phyloP scores from a whole-genome alignment of 1,140 invertebrate genomes.

The Heliothis virescens region DNA sequence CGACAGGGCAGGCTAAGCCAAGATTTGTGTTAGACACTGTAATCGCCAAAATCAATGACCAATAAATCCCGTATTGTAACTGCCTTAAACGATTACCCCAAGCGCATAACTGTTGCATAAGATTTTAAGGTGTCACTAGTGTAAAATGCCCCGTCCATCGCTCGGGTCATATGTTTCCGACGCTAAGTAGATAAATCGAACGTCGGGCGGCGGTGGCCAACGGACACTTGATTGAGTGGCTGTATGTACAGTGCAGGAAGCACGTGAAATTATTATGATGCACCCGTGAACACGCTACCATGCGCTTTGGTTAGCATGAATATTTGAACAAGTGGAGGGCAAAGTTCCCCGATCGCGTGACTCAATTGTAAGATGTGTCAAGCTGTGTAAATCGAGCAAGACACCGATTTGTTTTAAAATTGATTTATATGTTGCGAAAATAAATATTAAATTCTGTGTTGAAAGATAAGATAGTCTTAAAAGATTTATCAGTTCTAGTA shows the following conservation, averaged over 20 bases:
- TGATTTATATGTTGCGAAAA: neutral
- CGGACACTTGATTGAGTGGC: conserved; percentile 24
- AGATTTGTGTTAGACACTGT: too few species aligned
- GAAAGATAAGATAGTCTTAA: too few species aligned
- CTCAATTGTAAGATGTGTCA: neutral
- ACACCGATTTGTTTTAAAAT: neutral
- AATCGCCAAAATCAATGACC: too few species aligned
- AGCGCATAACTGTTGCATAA: neutral
- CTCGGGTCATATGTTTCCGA: neutral
- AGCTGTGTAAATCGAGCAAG: neutral
- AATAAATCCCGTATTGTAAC: too few species aligned
- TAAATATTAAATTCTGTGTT: too few species aligned
- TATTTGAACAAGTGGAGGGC: neutral
- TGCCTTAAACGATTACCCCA: neutral
- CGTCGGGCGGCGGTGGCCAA: neutral
- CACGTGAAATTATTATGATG: conserved; percentile 33
- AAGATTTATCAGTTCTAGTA: too few species aligned
- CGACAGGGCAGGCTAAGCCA: too few species aligned
- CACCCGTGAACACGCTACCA: conserved; percentile 23
- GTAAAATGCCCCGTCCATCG: conserved; percentile 6
- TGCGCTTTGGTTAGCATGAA: conserved; percentile 24
- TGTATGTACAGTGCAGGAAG: conserved; percentile 5
- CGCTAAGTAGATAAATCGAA: conserved; percentile 24
- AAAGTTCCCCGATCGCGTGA: conserved; percentile 21
- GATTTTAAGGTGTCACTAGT: neutral